Base-by-base conservation (phyloP, 2,888 invertebrate species). In the Empis stercorea region DNA sequence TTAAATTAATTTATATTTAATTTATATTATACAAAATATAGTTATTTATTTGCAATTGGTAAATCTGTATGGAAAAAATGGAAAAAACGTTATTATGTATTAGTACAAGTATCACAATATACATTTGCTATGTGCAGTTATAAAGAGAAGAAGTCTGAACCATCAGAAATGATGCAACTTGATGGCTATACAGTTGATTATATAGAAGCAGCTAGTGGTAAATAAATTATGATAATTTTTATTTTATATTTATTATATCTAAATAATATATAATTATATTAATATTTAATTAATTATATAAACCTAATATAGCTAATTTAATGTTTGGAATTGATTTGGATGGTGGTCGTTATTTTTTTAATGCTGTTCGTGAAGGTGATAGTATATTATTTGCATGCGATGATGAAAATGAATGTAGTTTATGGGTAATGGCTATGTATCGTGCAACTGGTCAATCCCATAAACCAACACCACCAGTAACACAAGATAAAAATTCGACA, bases 81-180 rank as follows among this genome's bases (percentile, higher is more conserved):
- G 96, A 99, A 99, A 73, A 88, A 92, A 61, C 78, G 99, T 48
- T 99, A 97, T 71, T 96, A 89, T 78, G 95, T 97, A 54, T 75
- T 99, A 55, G 97, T 99, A 43, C 97, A 99, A 79, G 96, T 97
- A 40, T 96, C 96, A 52, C 99, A 99, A 74, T 99, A 99, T 72
- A 97, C 97, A 36, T 99, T 99, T 74, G 97, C 99, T 40, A 89
- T 99, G 82, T 99, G 99, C 73, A 96, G 94, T 60, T 99, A 97
- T 70, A 89, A 96, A 70, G 96, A 99, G 71, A 97, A 96, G 76
- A 97, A 97, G 73, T 88, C 93, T 20, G 97, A 99, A 70, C 99
- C 99, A 13, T 92, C 95, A 23, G 99, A 99, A 73, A 96, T 99
- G 91, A 93, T 97, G 88, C 96, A 97, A 71, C 75, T 99, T 48